phyloP scores from a whole-genome alignment of 2,888 invertebrate species.

The Deilephila porcellus region DNA sequence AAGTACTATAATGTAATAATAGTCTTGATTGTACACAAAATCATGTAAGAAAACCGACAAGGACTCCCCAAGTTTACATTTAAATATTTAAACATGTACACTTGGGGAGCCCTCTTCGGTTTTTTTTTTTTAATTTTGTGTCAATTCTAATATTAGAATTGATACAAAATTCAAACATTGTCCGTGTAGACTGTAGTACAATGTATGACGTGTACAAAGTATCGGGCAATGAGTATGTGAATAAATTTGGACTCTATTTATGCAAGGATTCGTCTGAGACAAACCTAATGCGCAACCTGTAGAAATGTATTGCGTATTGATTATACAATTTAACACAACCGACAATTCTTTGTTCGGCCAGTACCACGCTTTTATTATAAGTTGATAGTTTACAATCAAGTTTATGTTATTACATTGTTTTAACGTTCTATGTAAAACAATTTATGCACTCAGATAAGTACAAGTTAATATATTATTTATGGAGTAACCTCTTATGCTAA shows the following conservation, averaged over 20 bases:
- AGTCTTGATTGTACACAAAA: no score
- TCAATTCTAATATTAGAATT: background rate
- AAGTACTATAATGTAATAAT: no score
- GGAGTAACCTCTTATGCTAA: background rate
- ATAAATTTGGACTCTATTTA: slow-evolving; percentile 41
- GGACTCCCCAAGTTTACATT: background rate
- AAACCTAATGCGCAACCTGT: slow-evolving; percentile 44
- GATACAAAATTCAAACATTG: background rate
- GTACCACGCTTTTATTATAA: background rate
- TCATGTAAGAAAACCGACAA: no score
- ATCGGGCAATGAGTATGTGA: slow-evolving; percentile 1
- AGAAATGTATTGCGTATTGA: slow-evolving; percentile 32
- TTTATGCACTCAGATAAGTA: background rate
- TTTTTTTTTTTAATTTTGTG: no score
- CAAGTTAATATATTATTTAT: background rate
- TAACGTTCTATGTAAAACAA: background rate
- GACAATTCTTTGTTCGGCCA: slow-evolving; percentile 7
- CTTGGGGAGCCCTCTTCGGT: no score
- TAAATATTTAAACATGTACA: background rate
- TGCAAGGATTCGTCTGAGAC: slow-evolving; percentile 44
- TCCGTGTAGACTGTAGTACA: background rate
- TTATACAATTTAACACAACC: slow-evolving; percentile 30
- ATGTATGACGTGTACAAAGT: background rate
- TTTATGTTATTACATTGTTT: slow-evolving; percentile 5
- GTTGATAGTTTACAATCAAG: slow-evolving; percentile 8